Evolutionary conservation across 2,113 vertebrate genomes (phyloP), one percentile per base, ranked within the genome.

Genomic region (Prochilodus magdalenae): DNA sequence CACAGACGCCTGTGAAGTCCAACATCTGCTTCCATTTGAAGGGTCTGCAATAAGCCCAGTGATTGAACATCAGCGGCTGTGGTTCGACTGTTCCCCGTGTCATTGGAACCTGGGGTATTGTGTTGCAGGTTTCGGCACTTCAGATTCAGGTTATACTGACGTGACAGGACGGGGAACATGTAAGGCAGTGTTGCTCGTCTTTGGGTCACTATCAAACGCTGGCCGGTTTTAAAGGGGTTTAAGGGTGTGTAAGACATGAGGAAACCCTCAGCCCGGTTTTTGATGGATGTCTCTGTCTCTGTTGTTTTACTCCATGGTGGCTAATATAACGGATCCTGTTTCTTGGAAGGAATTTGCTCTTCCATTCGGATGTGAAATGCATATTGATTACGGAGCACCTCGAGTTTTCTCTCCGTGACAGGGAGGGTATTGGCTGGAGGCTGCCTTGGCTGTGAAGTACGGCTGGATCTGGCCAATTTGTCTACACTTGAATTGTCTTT

Each of bases 11-110:
- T 87, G 72, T 66, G 63, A 75, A 74, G 81, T 81, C 78, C 71
- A 82, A 89, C 89, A 90, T 90, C 87, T 89, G 88, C 88, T 88
- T 90, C 81, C 82, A 87, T 88, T 90, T 87, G 85, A 77, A 75
- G 62, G 81, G 83, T 85, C 84, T 85, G 80, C 75, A 83, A 71
- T 79, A 53, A 72, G 78, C 33, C 77, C 76, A 73, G 77, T 59
- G 75, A 81, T 70, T 75, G 81, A 86, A 80, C 82, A 80, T 79
- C 53, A 49, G 67, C 72, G 65, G 86, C 84, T 85, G 79, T 80
- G 83, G 72, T 83, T 87, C 59, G 74, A 49, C 65, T 75, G 49
- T 60, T 12, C 76, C 75, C 65, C 26, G 33, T 86, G 85, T 89
- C 86, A 86, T 40, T 76, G 74, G 73, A 84, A 78, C 75, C 86